phyloP scores from a whole-genome alignment of 2,113 vertebrate genomes.

The Cervus canadensis region DNA sequence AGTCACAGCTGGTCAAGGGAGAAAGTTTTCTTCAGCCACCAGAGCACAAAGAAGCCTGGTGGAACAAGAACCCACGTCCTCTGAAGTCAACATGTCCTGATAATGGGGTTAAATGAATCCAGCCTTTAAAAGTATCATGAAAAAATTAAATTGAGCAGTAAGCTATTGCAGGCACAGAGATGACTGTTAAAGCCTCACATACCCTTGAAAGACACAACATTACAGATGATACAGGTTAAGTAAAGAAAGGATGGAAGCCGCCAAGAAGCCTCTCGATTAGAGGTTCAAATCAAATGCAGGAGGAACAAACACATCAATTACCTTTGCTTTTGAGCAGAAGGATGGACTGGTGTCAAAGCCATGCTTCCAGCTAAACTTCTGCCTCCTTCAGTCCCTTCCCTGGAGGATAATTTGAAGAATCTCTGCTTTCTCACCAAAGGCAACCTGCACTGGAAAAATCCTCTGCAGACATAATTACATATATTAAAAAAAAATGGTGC shows the following conservation, averaged over 20 bases:
- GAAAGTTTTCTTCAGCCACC: neutral
- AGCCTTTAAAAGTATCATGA: neutral
- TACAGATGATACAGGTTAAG: constrained; percentile 8
- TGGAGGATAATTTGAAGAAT: constrained; percentile 57
- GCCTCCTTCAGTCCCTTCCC: neutral
- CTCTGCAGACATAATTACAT: constrained; percentile 69
- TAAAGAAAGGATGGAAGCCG: neutral
- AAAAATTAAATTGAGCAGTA: neutral
- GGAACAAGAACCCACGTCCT: neutral
- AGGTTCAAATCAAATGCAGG: neutral
- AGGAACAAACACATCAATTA: neutral
- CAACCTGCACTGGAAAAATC: constrained; percentile 51
- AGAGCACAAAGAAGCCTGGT: neutral
- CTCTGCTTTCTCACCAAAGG: constrained; percentile 61
- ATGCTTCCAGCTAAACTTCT: neutral
- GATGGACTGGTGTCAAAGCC: neutral
- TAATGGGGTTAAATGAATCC: neutral
- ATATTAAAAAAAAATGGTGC: neutral
- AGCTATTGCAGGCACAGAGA: neutral
- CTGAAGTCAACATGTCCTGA: neutral
- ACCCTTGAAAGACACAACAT: neutral
- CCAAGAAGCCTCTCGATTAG: neutral
- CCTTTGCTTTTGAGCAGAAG: neutral
- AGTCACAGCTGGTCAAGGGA: neutral
- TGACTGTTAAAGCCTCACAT: neutral